These are phyloP conservation scores for Eretmocerus hayati DNA, from an alignment of 2,888 invertebrate species.

Conservation along the genomic window DNA sequence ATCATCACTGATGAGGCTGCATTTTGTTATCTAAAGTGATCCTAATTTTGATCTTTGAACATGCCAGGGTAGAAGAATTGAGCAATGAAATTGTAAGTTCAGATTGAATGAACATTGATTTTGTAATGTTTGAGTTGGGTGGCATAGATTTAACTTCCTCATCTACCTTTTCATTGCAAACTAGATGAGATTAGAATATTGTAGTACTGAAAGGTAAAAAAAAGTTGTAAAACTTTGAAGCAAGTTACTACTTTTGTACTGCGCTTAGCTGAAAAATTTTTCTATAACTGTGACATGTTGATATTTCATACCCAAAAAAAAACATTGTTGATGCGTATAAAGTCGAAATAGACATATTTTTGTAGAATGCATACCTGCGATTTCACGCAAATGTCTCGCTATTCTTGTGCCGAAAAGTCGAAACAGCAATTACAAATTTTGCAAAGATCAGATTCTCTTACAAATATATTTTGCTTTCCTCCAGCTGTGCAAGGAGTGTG, in stretches of 20 bases:
- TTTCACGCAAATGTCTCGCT: conserved; percentile 2
- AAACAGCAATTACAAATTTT: conserved; percentile 1
- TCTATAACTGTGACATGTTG: conserved; percentile 20
- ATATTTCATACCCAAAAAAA: conserved; percentile 14
- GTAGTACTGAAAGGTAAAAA: conserved; percentile 5
- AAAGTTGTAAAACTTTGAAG: conserved; percentile 7
- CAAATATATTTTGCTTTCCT: conserved; percentile 7
- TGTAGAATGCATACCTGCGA: conserved; percentile 16
- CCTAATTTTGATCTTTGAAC: too few relatives aligned
- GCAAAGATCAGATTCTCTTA: conserved; percentile 1
- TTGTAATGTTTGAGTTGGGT: conserved; percentile 4
- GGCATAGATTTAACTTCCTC: conserved; percentile 9
- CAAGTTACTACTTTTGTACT: conserved; percentile 25
- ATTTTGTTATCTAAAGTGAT: too few relatives aligned
- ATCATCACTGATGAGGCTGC: too few relatives aligned
- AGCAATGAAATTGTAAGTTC: too few relatives aligned
- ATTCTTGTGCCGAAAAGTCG: conserved; percentile 13
- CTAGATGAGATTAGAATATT: conserved; percentile 7
- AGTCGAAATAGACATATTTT: conserved; percentile 21
- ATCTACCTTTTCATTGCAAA: conserved; percentile 11
- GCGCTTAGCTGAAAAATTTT: conserved; percentile 22
- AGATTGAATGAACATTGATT: conserved; percentile 4
- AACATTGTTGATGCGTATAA: conserved; percentile 20
- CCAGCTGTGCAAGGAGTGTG: conserved; percentile 1
- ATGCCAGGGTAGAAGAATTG: too few relatives aligned